Evolutionary conservation across 2,113 vertebrate genomes (phyloP).

Genomic region (Tursiops truncatus): DNA sequence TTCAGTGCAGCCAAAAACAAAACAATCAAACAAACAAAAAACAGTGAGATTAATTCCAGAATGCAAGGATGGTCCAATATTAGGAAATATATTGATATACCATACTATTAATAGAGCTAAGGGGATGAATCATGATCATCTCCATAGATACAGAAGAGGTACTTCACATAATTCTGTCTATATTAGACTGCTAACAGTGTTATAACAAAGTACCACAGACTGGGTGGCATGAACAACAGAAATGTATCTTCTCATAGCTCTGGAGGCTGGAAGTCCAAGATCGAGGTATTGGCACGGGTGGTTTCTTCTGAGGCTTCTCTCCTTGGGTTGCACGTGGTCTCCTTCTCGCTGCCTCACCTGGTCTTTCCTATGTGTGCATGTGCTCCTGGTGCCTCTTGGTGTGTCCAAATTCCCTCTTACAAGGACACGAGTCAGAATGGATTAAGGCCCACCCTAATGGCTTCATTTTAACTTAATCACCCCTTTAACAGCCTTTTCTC

Average conservation of each 20-base stretch:
- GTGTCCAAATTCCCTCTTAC: background rate
- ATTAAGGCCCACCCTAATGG: background rate
- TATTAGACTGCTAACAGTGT: too few relatives aligned
- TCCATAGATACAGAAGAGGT: background rate
- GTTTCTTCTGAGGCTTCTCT: background rate
- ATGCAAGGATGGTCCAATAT: background rate
- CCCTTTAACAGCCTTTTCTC: background rate
- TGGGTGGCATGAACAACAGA: too few relatives aligned
- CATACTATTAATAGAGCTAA: too few relatives aligned
- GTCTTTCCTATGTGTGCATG: accelerated
- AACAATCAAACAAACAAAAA: background rate
- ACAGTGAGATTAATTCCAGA: background rate
- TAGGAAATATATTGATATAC: background rate
- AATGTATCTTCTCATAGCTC: background rate
- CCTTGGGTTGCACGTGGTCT: background rate
- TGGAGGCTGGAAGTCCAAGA: background rate
- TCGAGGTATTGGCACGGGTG: background rate
- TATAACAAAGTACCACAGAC: background rate
- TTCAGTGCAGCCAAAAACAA: too few relatives aligned
- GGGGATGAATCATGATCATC: background rate
- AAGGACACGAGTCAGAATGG: too few relatives aligned
- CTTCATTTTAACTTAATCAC: background rate
- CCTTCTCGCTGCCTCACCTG: background rate
- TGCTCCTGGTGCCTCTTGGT: too few relatives aligned
- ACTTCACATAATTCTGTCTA: too few relatives aligned